A percentile compares a stretch with the other conserved stretches of the same genome.
phyloP scores from a whole-genome alignment of 2,888 invertebrate genomes.

The Acheta domesticus region DNA sequence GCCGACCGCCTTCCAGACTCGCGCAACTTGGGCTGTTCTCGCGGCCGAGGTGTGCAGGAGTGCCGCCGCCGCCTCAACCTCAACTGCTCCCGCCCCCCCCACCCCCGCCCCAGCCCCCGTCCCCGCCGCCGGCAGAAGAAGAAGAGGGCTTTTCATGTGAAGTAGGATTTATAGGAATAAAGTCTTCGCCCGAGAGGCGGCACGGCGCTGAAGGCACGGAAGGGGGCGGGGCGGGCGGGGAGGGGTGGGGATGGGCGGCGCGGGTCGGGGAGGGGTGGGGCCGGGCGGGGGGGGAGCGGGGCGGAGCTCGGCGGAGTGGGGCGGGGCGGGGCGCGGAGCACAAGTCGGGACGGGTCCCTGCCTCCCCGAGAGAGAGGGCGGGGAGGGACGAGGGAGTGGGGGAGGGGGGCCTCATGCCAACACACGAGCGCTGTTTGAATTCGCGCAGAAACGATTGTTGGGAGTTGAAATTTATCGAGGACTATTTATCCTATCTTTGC shows the following conservation, averaged over 20 bases:
- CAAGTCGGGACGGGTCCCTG: too few relatives aligned
- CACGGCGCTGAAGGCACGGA: background rate
- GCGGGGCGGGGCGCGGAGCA: too few relatives aligned
- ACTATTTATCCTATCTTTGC: background rate
- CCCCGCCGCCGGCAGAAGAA: background rate
- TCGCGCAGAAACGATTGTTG: background rate
- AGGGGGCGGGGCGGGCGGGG: too few relatives aligned
- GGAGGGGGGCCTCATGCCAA: background rate
- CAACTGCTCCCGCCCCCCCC: background rate
- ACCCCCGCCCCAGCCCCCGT: background rate
- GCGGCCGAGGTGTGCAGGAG: background rate
- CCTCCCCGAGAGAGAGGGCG: too few relatives aligned
- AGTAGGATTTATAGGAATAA: slow-evolving; percentile 18
- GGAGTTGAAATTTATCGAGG: background rate
- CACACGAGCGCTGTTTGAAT: background rate
- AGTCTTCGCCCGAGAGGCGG: background rate
- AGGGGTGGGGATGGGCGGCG: too few relatives aligned
- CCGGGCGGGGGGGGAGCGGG: too few relatives aligned
- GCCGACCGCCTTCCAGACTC: background rate
- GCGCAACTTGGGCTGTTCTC: background rate
- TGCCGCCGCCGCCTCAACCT: background rate
- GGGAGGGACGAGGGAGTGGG: too few relatives aligned
- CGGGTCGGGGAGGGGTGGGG: too few relatives aligned
- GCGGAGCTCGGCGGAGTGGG: background rate
- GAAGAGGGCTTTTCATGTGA: slow-evolving; percentile 6